Base-by-base conservation (phyloP, 92 coral and sea anemone genomes). In the Heteractis magnifica region DNA sequence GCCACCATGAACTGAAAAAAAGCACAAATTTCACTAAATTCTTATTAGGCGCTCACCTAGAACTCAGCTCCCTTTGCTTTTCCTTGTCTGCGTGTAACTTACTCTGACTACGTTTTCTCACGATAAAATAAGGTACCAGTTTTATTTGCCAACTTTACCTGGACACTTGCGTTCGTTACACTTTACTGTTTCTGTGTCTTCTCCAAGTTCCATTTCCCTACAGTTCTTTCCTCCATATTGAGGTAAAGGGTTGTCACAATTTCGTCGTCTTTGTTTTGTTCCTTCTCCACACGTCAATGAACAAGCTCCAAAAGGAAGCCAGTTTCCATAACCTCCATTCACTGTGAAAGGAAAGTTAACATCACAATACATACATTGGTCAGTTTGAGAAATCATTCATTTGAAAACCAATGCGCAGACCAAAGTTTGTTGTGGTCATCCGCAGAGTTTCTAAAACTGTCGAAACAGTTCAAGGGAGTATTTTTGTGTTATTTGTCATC, bases 151-250 rank as follows among this genome's bases (percentile, higher is more conserved):
- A 34, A 34, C 44, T 34, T 5, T 82, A 82, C 86, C 86, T 75
- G 86, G 79, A 60, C 86, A 82, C 56, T 55, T 56, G 10, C 75
- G 79, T 48, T 72, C 79, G 11, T 82, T 82, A 75, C 86, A 82
- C 34, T 56, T 55, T 26, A 3, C 75, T 1, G 71, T 74, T 51
- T 82, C 79, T 20, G 75, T 68, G 68, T 82, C 86, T 23, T 26
- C 70, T 6, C 86, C 86, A 72, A 82, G 79, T 55, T 82, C 86
- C 86, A 82, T 72, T 60, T 82, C 86, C 20, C 59, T 72, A 59
- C 86, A 82, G 79, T 73, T 82, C 23, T 82, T 82, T 8, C 86
- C 86, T 12, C 85, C 78, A 56, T 72, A 34, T 48, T 72, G 79
- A 11, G 86, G 86, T 14, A 77, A 50, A 56, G 86, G 86, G 0